Conservation (phyloP, 1,140 invertebrate genomes). For the Brachionus plicatilis region DNA sequence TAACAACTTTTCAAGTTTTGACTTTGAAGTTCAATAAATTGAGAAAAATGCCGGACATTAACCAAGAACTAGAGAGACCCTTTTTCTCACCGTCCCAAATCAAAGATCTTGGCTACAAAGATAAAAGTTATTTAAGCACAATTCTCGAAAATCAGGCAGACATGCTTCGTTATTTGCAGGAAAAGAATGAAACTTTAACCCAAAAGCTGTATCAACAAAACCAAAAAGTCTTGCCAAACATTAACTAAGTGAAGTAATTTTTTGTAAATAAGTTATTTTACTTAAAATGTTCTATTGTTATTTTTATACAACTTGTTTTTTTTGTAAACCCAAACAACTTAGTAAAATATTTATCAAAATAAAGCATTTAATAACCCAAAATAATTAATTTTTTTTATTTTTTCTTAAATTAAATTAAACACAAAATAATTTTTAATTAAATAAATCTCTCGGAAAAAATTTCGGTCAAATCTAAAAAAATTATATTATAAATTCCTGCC, state of each 20-base stretch:
- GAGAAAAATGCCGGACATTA: conserved; percentile 24
- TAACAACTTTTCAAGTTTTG: background rate
- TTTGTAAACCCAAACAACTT: background rate
- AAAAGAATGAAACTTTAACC: conserved; percentile 9
- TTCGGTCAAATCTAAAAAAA: no score
- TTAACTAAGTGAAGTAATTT: background rate
- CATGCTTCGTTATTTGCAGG: conserved; percentile 22
- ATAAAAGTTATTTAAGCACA: conserved; percentile 4
- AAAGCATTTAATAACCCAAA: no score
- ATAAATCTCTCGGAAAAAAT: no score
- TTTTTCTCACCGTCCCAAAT: background rate
- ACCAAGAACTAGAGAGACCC: conserved; percentile 21
- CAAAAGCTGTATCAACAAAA: conserved; percentile 29
- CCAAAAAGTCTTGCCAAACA: background rate
- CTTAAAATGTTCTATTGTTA: background rate
- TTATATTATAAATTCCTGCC: no score
- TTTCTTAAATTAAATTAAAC: background rate
- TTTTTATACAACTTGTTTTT: background rate
- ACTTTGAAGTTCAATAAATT: conserved; percentile 4
- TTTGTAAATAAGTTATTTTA: background rate
- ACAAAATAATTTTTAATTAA: no score
- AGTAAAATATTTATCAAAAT: background rate
- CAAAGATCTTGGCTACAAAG: conserved; percentile 25
- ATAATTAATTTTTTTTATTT: background rate
- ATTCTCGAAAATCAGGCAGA: conserved; percentile 39